Conservation (phyloP, 2,113 vertebrate species). For the Rissa tridactyla region DNA sequence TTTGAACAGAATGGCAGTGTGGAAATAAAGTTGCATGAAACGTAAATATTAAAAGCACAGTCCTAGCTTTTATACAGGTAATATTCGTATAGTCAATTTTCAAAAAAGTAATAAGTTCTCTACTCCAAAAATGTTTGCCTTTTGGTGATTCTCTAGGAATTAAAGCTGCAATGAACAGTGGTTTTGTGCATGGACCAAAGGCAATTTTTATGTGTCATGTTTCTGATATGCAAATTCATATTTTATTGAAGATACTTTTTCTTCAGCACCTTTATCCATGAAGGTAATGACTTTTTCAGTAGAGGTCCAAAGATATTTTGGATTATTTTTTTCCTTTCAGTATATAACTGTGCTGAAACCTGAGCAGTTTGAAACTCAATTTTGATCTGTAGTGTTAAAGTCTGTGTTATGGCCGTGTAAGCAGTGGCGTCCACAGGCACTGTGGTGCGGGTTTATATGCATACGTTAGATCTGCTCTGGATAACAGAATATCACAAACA, state of each 20-base stretch:
- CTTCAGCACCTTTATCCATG: neutral
- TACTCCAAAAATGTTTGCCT: neutral
- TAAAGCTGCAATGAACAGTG: neutral
- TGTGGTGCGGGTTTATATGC: neutral
- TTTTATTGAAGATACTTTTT: neutral
- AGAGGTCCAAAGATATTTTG: neutral
- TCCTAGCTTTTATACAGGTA: neutral
- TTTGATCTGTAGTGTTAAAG: neutral
- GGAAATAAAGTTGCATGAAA: neutral
- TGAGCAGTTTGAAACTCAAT: neutral
- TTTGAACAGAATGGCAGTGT: neutral
- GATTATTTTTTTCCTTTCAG: neutral
- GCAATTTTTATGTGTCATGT: neutral
- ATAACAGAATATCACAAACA: neutral
- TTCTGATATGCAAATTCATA: neutral
- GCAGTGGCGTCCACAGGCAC: neutral
- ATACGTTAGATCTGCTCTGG: rapidly evolving
- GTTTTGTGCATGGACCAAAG: neutral
- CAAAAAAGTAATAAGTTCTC: neutral
- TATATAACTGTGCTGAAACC: neutral
- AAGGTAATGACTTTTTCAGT: neutral
- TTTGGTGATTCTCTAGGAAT: neutral
- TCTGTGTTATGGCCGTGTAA: neutral
- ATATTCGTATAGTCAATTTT: neutral
- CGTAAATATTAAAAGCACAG: neutral